phyloP scores from a whole-genome alignment of 2,797 vertebrate genomes.

The Erpetoichthys calabaricus region DNA sequence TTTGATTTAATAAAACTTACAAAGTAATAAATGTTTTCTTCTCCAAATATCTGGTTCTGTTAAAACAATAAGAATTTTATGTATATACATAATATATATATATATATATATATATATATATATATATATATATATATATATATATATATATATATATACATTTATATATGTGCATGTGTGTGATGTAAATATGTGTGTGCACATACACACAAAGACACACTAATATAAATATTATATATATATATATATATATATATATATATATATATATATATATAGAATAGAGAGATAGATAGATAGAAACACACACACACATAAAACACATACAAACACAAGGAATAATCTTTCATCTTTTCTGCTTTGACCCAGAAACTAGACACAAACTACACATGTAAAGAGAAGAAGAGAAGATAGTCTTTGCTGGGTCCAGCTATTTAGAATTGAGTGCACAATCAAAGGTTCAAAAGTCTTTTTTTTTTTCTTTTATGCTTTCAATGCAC shows the following conservation, averaged over 20 bases:
- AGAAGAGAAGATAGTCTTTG: conserved; percentile 28
- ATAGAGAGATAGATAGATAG: background rate
- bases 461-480: conserved; percentile 28
- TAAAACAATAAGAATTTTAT: conserved; percentile 34
- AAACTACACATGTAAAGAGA: background rate
- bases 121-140: conserved; percentile 46
- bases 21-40: too few species aligned
- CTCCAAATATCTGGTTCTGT: too few species aligned
- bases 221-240: conserved; percentile 39
- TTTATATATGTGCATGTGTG: background rate
- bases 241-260: conserved; percentile 14
- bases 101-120: conserved; percentile 38
- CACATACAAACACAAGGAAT: conserved; percentile 24
- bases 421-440: conserved; percentile 33
- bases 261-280: background rate
- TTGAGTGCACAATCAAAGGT: conserved; percentile 44
- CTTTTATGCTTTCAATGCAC: conserved; percentile 23
- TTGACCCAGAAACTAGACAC: too few species aligned
- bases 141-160: conserved; percentile 14
- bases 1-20: conserved; percentile 31
- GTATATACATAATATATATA: conserved; percentile 35
- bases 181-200: conserved; percentile 19
- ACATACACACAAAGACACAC: conserved; percentile 44
- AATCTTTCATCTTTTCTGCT: too few species aligned
- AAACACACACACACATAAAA: background rate